A percentile compares a stretch with the other conserved stretches of the same genome.
Evolutionary conservation across 2,888 invertebrate species (phyloP).

Genomic region (Drosophila formosana): DNA sequence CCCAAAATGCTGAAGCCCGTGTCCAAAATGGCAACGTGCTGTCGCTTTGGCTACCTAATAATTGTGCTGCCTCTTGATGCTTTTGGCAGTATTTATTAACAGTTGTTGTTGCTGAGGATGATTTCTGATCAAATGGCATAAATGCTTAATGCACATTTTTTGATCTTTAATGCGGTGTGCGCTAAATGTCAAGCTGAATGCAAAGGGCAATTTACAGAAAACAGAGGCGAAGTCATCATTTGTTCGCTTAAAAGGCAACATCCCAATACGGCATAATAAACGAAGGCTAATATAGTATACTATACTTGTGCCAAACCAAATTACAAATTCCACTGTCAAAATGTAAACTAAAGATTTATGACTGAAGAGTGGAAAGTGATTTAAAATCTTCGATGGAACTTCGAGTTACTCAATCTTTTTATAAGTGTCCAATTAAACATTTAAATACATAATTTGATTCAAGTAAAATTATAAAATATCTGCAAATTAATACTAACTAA

Average conservation of each 20-base stretch:
- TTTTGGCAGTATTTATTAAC: conserved; percentile 31
- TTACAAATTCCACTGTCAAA: not conserved
- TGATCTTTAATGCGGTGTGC: conserved; percentile 60
- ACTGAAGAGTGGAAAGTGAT: not conserved
- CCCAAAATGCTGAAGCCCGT: conserved; percentile 61
- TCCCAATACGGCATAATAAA: not conserved
- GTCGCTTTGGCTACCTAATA: conserved; percentile 67
- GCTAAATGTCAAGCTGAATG: conserved; percentile 61
- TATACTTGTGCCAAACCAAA: not conserved
- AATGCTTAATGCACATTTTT: conserved; percentile 35
- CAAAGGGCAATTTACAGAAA: conserved; percentile 59
- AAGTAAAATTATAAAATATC: no score
- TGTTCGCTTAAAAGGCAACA: conserved; percentile 1
- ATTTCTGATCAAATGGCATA: conserved; percentile 60
- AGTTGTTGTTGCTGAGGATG: conserved; percentile 13
- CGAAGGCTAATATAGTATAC: conserved; percentile 2
- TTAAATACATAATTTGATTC: no score
- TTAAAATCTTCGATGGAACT: not conserved
- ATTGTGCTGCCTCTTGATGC: conserved; percentile 43
- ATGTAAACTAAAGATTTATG: not conserved
- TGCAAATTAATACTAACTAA: no score
- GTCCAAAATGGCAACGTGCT: conserved; percentile 62
- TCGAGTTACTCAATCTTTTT: not conserved
- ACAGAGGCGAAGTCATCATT: conserved; percentile 26
- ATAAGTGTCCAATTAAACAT: no score